These are phyloP conservation scores for Hipparchia sbordonii DNA, from an alignment of 2,888 invertebrate genomes.

Conservation along the genomic window DNA sequence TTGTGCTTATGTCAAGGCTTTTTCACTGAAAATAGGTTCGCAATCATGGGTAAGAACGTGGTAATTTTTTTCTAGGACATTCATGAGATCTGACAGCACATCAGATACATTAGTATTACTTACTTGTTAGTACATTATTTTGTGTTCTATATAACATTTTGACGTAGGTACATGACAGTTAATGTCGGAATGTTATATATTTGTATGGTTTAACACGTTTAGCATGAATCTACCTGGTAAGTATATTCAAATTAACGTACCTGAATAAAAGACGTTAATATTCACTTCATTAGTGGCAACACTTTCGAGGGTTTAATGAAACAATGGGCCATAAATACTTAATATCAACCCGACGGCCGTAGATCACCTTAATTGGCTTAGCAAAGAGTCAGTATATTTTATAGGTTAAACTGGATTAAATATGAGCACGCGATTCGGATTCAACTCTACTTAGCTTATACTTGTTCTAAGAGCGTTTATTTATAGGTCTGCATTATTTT, in stretches of 20 bases:
- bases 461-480: not conserved
- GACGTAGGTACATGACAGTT: no score
- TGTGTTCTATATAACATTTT: no score
- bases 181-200: no score
- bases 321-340: constrained; percentile 72
- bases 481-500: not conserved
- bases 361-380: constrained; percentile 78
- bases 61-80: no score
- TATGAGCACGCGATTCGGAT: constrained; percentile 58
- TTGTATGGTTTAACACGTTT: not conserved
- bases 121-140: no score
- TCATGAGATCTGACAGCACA: no score
- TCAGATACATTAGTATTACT: no score
- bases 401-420: constrained; percentile 62
- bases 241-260: not conserved
- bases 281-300: constrained; percentile 63
- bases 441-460: constrained; percentile 15
- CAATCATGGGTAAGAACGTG: no score
- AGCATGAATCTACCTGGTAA: not conserved
- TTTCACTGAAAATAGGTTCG: no score
- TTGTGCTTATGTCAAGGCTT: no score
- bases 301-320: constrained; percentile 72
- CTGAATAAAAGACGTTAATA: constrained; percentile 48
- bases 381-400: constrained; percentile 62
- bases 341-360: constrained; percentile 64